phyloP scores from a whole-genome alignment of 1,140 invertebrate species.

The Catajapyx aquilonaris region DNA sequence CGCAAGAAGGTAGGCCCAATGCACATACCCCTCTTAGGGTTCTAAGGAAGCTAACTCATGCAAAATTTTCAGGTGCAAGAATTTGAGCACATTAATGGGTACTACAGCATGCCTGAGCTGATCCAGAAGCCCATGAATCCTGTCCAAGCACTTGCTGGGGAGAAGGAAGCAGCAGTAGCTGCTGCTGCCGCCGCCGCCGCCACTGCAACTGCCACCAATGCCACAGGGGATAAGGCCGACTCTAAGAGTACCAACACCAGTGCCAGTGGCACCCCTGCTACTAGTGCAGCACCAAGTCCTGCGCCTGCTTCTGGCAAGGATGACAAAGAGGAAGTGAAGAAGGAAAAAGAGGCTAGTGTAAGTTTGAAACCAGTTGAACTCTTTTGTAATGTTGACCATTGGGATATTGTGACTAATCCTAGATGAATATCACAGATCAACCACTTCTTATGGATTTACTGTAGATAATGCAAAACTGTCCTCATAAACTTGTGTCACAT shows the following conservation, averaged over 20 bases:
- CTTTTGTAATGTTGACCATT: too few relatives aligned
- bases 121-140: constrained; percentile 58
- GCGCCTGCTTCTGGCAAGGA: constrained; percentile 30
- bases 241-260: constrained; percentile 29
- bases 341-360: constrained; percentile 19
- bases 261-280: constrained; percentile 36
- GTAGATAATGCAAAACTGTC: too few relatives aligned
- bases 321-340: constrained; percentile 15
- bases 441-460: too few relatives aligned
- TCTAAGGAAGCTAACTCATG: constrained; percentile 5
- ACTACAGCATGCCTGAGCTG: constrained; percentile 89
- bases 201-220: constrained; percentile 11
- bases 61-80: constrained; percentile 50
- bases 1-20: constrained; percentile 74
- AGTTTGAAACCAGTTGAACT: too few relatives aligned
- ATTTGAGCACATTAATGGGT: constrained; percentile 95
- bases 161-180: constrained; percentile 16
- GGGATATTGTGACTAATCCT: too few relatives aligned
- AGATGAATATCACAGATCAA: too few relatives aligned
- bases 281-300: constrained; percentile 48
- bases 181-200: constrained; percentile 17
- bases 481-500: too few relatives aligned
- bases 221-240: constrained; percentile 3
- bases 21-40: too few relatives aligned
- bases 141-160: constrained; percentile 24